Evolutionary conservation across 2,797 vertebrate genomes (phyloP).

Genomic region (Onychomys arenicola): DNA sequence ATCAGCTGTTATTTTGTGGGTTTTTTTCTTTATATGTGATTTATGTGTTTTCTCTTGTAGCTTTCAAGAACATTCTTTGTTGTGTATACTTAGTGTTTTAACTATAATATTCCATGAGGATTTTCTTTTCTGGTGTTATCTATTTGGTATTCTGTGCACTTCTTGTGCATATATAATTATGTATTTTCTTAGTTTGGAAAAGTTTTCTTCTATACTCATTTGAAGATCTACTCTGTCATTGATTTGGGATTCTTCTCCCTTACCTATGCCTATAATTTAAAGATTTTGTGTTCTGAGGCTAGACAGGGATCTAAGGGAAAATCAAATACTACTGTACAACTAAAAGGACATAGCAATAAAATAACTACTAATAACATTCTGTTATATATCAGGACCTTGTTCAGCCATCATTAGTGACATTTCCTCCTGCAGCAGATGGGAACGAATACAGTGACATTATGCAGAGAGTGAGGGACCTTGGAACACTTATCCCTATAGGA

Average conservation of each 20-base stretch:
- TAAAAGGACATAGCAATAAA: neutral
- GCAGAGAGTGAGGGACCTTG: neutral
- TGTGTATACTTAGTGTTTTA: neutral
- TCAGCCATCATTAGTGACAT: neutral
- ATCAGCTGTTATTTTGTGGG: neutral
- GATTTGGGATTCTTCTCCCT: neutral
- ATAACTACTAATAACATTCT: neutral
- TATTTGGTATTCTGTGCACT: neutral
- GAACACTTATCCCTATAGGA: neutral
- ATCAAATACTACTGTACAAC: neutral
- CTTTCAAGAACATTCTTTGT: neutral
- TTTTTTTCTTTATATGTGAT: neutral
- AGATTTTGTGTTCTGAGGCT: neutral
- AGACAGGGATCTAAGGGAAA: neutral
- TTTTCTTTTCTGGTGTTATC: neutral
- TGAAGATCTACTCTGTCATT: neutral
- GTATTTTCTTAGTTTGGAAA: neutral
- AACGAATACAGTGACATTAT: neutral
- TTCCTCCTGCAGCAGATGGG: neutral
- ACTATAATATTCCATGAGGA: neutral
- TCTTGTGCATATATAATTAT: neutral
- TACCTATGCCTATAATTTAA: neutral
- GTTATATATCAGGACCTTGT: neutral
- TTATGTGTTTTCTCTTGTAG: neutral
- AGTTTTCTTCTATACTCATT: neutral